These are phyloP conservation scores for Pangasianodon hypophthalmus DNA, from an alignment of 2,113 vertebrate genomes.

Conservation along the genomic window DNA sequence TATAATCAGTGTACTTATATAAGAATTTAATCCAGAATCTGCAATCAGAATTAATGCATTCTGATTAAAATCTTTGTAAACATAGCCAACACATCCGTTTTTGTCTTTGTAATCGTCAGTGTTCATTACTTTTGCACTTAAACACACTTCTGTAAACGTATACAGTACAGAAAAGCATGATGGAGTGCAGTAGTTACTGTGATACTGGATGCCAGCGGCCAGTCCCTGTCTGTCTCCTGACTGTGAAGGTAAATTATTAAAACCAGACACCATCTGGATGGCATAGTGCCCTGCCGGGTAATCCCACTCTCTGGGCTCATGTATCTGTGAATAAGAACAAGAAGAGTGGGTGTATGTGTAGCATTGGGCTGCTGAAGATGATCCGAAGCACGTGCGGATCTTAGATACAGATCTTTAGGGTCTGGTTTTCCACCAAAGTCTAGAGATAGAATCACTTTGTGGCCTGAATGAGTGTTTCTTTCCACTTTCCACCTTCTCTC, in stretches of 20 bases:
- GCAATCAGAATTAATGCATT: background rate
- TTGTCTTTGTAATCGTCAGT: background rate
- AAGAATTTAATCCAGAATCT: background rate
- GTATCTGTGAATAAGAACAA: conserved; percentile 13
- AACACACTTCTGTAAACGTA: background rate
- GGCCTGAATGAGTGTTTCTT: background rate
- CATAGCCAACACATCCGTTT: background rate
- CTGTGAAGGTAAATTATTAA: conserved; percentile 40
- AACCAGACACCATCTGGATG: conserved; percentile 38
- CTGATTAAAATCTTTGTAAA: background rate
- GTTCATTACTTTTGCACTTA: background rate
- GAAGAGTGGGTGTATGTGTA: background rate
- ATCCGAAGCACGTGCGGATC: background rate
- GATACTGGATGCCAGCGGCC: background rate
- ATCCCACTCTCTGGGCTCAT: conserved; percentile 28
- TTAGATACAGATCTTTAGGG: conserved; percentile 29
- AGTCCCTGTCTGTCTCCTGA: background rate
- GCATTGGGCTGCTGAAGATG: background rate
- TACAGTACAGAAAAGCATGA: background rate
- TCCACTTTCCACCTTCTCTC: background rate
- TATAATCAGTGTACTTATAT: background rate
- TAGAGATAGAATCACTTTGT: background rate
- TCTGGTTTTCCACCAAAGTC: conserved; percentile 19
- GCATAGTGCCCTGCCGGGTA: conserved; percentile 9
- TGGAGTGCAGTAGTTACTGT: background rate